Evolutionary conservation across 2,888 invertebrate species (phyloP), one percentile per base, ranked within the genome.

Genomic region (Chouioia cunea): DNA sequence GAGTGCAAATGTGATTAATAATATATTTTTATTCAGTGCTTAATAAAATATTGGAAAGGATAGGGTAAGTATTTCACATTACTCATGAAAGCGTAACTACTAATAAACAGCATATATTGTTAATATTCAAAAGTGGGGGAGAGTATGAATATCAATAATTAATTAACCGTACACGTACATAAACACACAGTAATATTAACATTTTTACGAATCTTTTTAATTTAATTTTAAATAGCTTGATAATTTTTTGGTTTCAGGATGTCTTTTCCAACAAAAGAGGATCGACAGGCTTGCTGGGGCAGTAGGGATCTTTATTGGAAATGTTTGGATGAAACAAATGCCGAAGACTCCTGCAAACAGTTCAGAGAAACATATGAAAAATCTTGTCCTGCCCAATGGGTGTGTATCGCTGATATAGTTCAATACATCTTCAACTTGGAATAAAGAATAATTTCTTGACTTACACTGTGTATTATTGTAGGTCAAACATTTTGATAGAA

Each of bases 401-500:
- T 90, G 79, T 82, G 86, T 81, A 69, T 65, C 12, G 10, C 12
- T 36, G 4, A 36, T 36, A 36, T 36, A 36, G 1, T 10, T 6
- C 6, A 4, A 36, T 36, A n/a, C n/a, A n/a, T n/a, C n/a, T 36
- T 36, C n/a, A n/a, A 36, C 10, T 36, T 2, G 6, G 4, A 36
- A 36, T 6, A 10, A 36, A 1, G 12, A 60, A 22, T 63, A 52
- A 50, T 27, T 43, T 48, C 57, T 58, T 46, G 15, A 56, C 27
- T 52, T 20, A 68, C 65, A 43, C 69, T 59, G 70, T 73, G 53
- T 71, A 75, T 73, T 78, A 75, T 80, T 81, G 14, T 82, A 88
- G 91, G 89, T 97, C 54, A 93, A 94, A 83, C 97, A 97, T 87
- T 97, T 97, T 86, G 96, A 97, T 87, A 91, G 95, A 79, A 96